Conservation (phyloP, 2,113 vertebrate species). For the Ondatra zibethicus region DNA sequence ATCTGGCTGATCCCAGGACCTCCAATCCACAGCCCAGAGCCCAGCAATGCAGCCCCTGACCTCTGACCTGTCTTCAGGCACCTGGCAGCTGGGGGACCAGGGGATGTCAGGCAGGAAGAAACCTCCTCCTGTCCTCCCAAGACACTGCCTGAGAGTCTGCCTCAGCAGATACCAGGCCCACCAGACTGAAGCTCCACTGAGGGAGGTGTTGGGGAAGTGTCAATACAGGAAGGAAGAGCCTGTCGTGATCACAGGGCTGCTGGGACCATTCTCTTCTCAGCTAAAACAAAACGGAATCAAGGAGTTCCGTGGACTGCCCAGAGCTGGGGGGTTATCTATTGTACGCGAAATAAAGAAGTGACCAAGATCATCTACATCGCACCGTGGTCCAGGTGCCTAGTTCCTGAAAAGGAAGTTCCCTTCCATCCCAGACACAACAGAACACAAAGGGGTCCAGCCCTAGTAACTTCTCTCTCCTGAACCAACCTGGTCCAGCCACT, state of each 20-base stretch:
- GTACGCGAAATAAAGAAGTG: fast-evolving
- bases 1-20: neutral
- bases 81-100: neutral
- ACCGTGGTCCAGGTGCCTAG: neutral
- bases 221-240: neutral
- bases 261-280: neutral
- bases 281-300: neutral
- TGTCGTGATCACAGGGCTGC: neutral
- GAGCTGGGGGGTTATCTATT: neutral
- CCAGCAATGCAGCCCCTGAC: neutral
- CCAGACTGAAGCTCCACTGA: neutral
- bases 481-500: neutral
- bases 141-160: neutral
- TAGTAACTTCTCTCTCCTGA: fast-evolving
- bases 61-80: conserved; percentile 24
- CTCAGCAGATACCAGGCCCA: neutral
- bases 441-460: neutral
- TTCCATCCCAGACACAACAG: neutral
- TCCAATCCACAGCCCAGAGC: neutral
- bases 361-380: neutral
- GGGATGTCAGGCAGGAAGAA: neutral
- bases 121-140: neutral
- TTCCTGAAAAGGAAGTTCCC: neutral
- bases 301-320: neutral
- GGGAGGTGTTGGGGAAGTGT: neutral